Percentiles rank a stretch among this genome's conserved stretches.
Evolutionary conservation across 2,113 vertebrate species (phyloP).

Genomic region (Eolophus roseicapilla): DNA sequence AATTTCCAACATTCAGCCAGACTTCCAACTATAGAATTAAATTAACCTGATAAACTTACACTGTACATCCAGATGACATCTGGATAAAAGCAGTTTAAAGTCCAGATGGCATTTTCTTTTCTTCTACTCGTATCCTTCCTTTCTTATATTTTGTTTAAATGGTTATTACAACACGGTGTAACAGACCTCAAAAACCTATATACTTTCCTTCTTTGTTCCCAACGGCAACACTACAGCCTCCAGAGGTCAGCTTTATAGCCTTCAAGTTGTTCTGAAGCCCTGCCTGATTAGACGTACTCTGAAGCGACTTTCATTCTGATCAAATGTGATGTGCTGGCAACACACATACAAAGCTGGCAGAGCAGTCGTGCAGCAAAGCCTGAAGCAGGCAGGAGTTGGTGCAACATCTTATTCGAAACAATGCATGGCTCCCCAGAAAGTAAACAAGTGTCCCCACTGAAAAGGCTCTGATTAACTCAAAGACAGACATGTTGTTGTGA

Average conservation of each 20-base stretch:
- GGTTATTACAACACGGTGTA: background rate
- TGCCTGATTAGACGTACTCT: constrained; percentile 1
- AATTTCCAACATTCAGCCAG: background rate
- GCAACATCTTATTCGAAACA: background rate
- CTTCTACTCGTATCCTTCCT: background rate
- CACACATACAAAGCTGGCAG: background rate
- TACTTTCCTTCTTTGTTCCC: background rate
- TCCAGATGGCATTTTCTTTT: background rate
- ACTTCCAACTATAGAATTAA: background rate
- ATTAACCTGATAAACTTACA: background rate
- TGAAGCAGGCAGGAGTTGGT: background rate
- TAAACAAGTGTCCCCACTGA: background rate
- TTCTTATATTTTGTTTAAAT: background rate
- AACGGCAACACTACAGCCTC: background rate
- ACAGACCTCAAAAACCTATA: background rate
- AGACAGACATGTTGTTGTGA: background rate
- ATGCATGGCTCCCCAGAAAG: background rate
- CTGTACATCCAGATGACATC: background rate
- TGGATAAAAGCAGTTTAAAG: background rate
- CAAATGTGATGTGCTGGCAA: background rate
- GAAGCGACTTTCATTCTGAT: constrained; percentile 29
- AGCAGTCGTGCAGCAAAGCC: background rate
- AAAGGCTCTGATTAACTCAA: background rate
- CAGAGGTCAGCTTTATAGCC: constrained; percentile 26
- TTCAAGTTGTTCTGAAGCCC: constrained; percentile 25